Evolutionary conservation across 53 echinoderm and acorn worm species (phyloP).

Genomic region (Stichopus horrens): DNA sequence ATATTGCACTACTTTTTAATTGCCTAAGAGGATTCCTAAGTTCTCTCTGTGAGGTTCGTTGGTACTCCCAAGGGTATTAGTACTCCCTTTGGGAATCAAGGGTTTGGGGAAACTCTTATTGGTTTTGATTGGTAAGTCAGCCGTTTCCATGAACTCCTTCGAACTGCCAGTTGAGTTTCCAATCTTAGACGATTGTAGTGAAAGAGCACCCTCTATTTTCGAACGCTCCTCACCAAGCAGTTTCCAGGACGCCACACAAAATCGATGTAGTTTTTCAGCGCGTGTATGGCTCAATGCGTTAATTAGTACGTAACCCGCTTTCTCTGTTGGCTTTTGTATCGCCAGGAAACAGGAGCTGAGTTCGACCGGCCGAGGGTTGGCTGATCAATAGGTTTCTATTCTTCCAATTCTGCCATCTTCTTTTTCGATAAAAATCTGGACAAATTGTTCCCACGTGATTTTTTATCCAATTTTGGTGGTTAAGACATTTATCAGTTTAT

Average conservation of each 20-base stretch:
- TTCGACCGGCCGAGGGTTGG: not conserved
- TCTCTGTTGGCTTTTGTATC: conserved; percentile 2
- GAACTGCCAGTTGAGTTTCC: no score
- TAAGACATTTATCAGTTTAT: conserved; percentile 21
- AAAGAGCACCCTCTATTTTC: not conserved
- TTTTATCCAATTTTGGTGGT: conserved; percentile 43
- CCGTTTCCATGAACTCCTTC: no score
- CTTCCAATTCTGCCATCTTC: not conserved
- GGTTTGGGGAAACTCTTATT: no score
- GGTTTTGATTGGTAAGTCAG: no score
- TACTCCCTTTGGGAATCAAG: no score
- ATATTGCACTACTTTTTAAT: no score
- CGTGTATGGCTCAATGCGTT: not conserved
- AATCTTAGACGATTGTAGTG: not conserved
- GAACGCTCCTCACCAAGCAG: not conserved
- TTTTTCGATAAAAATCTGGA: conserved; percentile 27
- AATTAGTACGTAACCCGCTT: conserved; percentile 41
- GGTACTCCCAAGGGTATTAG: no score
- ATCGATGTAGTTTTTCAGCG: no score
- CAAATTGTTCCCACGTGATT: conserved; percentile 46
- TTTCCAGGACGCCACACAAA: not conserved
- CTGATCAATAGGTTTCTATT: conserved; percentile 15
- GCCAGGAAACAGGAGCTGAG: conserved; percentile 24
- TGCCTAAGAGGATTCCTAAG: no score
- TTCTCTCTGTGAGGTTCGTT: no score